Evolutionary conservation across 1,140 invertebrate species (phyloP).

Genomic region (Schmidtea mediterranea): DNA sequence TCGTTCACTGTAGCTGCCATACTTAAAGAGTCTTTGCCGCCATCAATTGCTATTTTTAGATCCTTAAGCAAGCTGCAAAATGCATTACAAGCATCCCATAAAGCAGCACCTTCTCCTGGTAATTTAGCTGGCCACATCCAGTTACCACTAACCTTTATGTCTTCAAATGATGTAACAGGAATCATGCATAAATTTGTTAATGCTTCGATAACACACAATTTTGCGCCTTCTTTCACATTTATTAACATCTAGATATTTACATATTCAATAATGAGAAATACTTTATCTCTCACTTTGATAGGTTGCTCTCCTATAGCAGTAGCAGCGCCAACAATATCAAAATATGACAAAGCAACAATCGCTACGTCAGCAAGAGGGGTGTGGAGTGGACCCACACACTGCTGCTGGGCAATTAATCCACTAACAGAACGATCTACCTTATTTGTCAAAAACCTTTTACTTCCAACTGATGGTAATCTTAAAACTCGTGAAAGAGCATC

Average conservation of each 20-base stretch:
- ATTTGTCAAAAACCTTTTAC: slow-evolving; percentile 77
- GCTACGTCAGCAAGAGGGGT: slow-evolving; percentile 76
- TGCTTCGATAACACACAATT: slow-evolving; percentile 72
- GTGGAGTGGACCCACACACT: slow-evolving; percentile 80
- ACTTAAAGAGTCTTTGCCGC: slow-evolving; percentile 84
- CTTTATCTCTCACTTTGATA: slow-evolving; percentile 40
- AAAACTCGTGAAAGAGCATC: slow-evolving; percentile 50
- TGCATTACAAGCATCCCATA: slow-evolving; percentile 56
- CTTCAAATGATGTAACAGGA: slow-evolving; percentile 47
- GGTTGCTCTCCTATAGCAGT: slow-evolving; percentile 86
- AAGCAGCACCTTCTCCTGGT: slow-evolving; percentile 53
- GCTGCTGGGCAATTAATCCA: slow-evolving; percentile 78
- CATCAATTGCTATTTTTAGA: slow-evolving; percentile 70
- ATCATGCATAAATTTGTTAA: slow-evolving; percentile 83
- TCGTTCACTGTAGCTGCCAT: slow-evolving; percentile 62
- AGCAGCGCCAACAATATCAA: slow-evolving; percentile 45
- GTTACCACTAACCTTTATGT: slow-evolving; percentile 84
- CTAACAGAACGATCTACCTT: slow-evolving; percentile 73
- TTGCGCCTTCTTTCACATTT: slow-evolving; percentile 47
- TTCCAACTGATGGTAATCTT: slow-evolving; percentile 58
- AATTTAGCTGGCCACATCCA: slow-evolving; percentile 98
- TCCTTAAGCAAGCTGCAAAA: slow-evolving; percentile 59
- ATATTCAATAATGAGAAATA: too few species aligned
- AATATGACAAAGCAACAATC: slow-evolving; percentile 51
- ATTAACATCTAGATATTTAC: slow-evolving; percentile 29